phyloP scores from a whole-genome alignment of 30 jellyfish, hydroid and myxozoan genomes.

The Hydractinia echinata region DNA sequence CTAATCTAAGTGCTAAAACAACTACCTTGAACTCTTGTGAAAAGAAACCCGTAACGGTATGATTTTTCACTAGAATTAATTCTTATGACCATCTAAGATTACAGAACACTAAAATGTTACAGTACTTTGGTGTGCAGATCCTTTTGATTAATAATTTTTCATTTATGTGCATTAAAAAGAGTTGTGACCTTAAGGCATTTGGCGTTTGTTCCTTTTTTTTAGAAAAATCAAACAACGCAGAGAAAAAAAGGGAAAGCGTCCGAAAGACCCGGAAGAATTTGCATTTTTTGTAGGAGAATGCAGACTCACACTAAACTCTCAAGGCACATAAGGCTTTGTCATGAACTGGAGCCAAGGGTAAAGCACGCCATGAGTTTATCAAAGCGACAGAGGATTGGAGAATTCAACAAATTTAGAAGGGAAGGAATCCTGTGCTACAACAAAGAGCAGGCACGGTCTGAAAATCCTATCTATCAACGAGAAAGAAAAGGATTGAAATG shows the following conservation, averaged over 20 bases:
- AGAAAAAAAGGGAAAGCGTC: background rate
- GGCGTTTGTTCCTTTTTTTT: no score
- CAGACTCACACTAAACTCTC: background rate
- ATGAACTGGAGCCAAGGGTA: conserved; percentile 21
- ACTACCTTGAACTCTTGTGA: no score
- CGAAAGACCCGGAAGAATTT: conserved; percentile 17
- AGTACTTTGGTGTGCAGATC: no score
- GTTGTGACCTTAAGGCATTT: no score
- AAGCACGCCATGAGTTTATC: conserved; percentile 10
- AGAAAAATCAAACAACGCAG: no score
- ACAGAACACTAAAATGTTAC: no score
- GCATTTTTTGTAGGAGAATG: conserved; percentile 19
- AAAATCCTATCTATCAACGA: conserved; percentile 22
- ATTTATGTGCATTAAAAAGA: no score
- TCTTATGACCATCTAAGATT: no score
- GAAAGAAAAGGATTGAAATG: conserved; percentile 12
- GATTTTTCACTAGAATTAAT: no score
- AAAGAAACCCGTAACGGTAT: no score
- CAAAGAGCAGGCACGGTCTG: conserved; percentile 7
- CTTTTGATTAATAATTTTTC: no score
- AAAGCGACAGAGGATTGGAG: background rate
- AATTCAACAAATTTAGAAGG: conserved; percentile 16
- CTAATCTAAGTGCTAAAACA: no score
- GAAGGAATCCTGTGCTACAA: conserved; percentile 18
- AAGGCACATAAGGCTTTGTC: conserved; percentile 20